Evolutionary conservation across 2,113 vertebrate genomes (phyloP).

Genomic region (Muntiacus muntjak): DNA sequence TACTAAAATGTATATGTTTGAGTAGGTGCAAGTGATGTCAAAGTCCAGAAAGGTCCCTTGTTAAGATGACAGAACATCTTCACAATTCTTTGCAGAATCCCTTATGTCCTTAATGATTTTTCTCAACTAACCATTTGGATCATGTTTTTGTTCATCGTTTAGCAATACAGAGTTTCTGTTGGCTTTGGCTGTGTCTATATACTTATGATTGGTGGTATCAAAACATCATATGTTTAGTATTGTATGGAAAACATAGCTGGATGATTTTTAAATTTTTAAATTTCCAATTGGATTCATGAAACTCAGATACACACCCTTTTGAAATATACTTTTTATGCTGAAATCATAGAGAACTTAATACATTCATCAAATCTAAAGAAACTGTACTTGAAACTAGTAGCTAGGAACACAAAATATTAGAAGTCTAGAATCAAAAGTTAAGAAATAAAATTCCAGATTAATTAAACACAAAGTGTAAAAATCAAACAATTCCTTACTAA

Average conservation of each 20-base stretch:
- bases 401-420: not conserved
- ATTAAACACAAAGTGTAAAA: not conserved
- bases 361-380: not conserved
- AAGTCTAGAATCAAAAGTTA: not conserved
- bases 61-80: not conserved
- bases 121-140: constrained; percentile 11
- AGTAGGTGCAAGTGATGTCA: not conserved
- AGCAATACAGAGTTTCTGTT: constrained; percentile 37
- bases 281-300: constrained; percentile 33
- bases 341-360: not conserved
- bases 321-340: constrained; percentile 5
- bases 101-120: constrained; percentile 1
- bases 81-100: not conserved
- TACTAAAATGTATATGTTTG: not conserved
- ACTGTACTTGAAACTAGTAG: not conserved
- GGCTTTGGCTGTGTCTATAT: not conserved
- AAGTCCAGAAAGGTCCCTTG: not conserved
- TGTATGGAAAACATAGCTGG: constrained; percentile 38
- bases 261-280: not conserved
- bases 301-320: not conserved
- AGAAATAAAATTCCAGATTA: not conserved
- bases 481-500: not conserved
- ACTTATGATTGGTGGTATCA: not conserved
- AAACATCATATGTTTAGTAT: constrained; percentile 48
- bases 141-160: not conserved